Base-by-base conservation (phyloP, 2,113 vertebrate genomes). In the Sigmodon hispidus region DNA sequence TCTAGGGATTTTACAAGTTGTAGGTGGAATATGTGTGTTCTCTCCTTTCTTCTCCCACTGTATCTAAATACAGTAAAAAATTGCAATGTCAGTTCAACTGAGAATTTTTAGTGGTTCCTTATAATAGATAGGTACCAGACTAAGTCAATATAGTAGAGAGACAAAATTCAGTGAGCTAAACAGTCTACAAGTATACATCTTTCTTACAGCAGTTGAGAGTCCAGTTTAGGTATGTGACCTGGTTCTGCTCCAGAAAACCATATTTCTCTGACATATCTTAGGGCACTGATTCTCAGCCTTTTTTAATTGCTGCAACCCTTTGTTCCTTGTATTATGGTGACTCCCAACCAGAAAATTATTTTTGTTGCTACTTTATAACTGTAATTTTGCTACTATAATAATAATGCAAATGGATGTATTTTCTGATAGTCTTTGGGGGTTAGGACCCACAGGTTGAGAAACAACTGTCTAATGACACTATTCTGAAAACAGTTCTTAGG, bases 1-100 rank as follows among this genome's bases (percentile, higher is more conserved):
- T 95, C 84, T 85, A 76, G 24, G 5, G n/a, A 70, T 80, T 91
- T 91, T 79, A 80, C 8, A 91, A 63, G n/a, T 89, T 91, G 7
- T 65, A 67, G 45, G 10, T 57, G 61, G 48, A 70, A 57, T 65
- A 45, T 77, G 45, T 79, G 31, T 29, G n/a, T n/a, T n/a, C n/a
- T n/a, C n/a, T n/a, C 61, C 5, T 34, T 34, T 95, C 31, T 16
- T 43, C 59, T 4, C 77, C n/a, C 15, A 63, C 4, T 26, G 77
- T 83, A 87, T 55, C 73, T 69, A 80, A 55, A 57, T 80, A 50
- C 77, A 80, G 21, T 81, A 59, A 83, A 79, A 61, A 24, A 29
- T 90, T 92, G 89, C 50, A 50, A 21, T 94, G 29, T 92, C 13
- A 83, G 5, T 87, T 92, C 83, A 40, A 72, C 61, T 91, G 40